phyloP scores from a whole-genome alignment of 2,888 invertebrate genomes.

The Cephus spinipes region DNA sequence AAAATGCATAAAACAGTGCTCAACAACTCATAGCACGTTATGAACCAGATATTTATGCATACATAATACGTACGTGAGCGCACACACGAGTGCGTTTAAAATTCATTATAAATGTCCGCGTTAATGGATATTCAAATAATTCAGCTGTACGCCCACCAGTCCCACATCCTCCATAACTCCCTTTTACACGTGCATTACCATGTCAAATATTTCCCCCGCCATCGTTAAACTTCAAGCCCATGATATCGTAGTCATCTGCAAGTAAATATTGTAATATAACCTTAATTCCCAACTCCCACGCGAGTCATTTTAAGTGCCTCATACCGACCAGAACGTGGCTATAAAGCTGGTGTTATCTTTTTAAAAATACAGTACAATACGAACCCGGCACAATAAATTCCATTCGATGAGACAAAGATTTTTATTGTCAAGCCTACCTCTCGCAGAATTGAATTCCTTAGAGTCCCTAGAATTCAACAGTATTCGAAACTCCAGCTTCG shows the following conservation, averaged over 20 bases:
- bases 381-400: background rate
- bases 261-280: background rate
- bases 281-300: background rate
- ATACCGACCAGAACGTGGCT: background rate
- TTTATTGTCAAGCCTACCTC: background rate
- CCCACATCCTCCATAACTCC: background rate
- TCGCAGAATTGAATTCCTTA: background rate
- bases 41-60: background rate
- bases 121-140: background rate
- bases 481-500: background rate
- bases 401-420: background rate
- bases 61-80: background rate
- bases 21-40: background rate
- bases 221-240: background rate
- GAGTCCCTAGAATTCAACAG: background rate
- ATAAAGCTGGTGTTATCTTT: background rate
- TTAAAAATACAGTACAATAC: background rate
- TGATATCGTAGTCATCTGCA: background rate
- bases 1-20: background rate
- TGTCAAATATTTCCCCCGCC: background rate
- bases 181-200: background rate
- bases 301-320: background rate
- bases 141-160: background rate
- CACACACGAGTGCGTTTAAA: background rate
- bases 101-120: background rate